Base-by-base conservation (phyloP, 2,797 vertebrate genomes). In the Trachurus trachurus region DNA sequence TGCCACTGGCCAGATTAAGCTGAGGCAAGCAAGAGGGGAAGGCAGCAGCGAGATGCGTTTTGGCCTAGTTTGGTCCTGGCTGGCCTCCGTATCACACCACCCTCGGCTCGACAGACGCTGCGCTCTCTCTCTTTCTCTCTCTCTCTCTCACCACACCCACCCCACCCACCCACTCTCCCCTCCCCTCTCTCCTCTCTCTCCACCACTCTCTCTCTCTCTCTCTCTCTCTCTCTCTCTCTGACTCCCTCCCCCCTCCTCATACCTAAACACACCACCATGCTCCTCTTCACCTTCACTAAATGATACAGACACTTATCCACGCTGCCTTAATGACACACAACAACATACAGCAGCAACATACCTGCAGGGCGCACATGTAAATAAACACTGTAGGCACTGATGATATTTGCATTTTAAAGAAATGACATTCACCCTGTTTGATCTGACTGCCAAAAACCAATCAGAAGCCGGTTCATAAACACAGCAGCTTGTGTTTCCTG, bases 31-130 rank as follows among this genome's bases (percentile, higher is more conserved):
- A 85, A 26, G 76, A 40, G 83, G 86, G 31, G 31, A 34, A 26
- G 26, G 26, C 26, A 92, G 78, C 94, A 91, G 70, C 21, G 80
- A 60, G 80, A 79, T 63, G 82, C 71, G 74, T 45, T 90, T 86
- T 86, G 90, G 92, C 85, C 93, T 92, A 92, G 90, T 93, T 94
- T 89, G 95, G 79, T 87, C 95, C 95, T 95, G 85, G 80, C 93
- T 86, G 94, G 94, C 94, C 91, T 83, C 94, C 94, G 93, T 95
- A 96, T 97, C 96, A 96, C 96, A 95, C 96, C 96, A 97, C 96
- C 90, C 84, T 90, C 71, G 56, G 81, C 93, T 91, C 91, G 31
- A 88, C 94, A 95, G 95, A 95, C 95, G 91, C 78, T 26, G 4
- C 57, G 42, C 78, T 82, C 78, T 82, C 57, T 34, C 5, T 34